Evolutionary conservation across 1,140 invertebrate genomes (phyloP).

Genomic region (Trichonephila inaurata): DNA sequence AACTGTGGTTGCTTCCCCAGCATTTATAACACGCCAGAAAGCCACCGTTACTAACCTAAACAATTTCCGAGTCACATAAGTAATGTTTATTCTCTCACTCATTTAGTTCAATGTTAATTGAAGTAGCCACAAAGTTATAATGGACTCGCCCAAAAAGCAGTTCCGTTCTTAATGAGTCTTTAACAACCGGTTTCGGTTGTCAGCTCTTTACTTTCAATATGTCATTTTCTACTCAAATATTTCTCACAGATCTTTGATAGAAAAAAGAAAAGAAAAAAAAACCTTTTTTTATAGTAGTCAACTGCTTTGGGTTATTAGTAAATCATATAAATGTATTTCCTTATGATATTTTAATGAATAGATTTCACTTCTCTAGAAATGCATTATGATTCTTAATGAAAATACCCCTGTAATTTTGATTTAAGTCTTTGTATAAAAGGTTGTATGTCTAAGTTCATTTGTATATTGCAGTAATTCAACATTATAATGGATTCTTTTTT

Average conservation of each 20-base stretch:
- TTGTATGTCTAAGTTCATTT: no score
- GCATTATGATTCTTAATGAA: no score
- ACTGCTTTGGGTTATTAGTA: no score
- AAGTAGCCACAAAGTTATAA: background rate
- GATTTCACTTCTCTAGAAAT: no score
- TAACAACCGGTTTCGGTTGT: conserved; percentile 6
- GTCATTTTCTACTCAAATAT: background rate
- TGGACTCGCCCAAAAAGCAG: background rate
- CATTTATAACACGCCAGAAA: background rate
- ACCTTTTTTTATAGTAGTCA: no score
- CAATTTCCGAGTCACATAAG: background rate
- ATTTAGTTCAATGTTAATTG: conserved; percentile 1
- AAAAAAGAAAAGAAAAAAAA: background rate
- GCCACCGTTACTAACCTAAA: no score
- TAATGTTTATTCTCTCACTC: background rate
- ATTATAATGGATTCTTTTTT: no score
- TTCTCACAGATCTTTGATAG: background rate
- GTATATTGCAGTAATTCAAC: no score
- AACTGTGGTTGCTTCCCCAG: background rate
- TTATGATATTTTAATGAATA: no score
- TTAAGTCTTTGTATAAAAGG: no score
- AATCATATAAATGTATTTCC: no score
- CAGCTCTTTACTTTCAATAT: background rate
- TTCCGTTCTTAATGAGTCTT: background rate
- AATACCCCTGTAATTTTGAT: no score